Evolutionary conservation across 37 sponge, comb jelly and placozoan species (phyloP).

Genomic region (Crambe crambe): DNA sequence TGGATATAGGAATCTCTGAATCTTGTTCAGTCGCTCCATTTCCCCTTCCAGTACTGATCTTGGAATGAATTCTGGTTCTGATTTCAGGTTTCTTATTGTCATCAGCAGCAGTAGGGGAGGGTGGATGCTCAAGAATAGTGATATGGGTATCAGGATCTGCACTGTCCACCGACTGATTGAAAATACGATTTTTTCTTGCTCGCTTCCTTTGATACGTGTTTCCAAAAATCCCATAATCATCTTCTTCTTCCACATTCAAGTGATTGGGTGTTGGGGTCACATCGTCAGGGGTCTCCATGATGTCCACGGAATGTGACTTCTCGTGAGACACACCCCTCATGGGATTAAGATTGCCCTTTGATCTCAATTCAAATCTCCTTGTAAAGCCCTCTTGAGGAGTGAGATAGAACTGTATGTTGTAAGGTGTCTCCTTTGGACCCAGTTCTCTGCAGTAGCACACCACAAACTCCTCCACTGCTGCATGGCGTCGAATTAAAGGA

Average conservation of each 20-base stretch:
- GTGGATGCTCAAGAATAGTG: background rate
- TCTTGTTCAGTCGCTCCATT: background rate
- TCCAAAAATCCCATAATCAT: slow-evolving; percentile 6
- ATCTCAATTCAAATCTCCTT: slow-evolving; percentile 59
- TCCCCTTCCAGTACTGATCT: background rate
- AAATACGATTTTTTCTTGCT: slow-evolving; percentile 25
- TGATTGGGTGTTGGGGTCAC: background rate
- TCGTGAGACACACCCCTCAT: background rate
- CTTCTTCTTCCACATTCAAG: background rate
- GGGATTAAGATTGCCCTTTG: background rate
- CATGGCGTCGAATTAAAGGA: background rate
- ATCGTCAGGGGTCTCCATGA: background rate
- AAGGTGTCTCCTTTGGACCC: slow-evolving; percentile 29
- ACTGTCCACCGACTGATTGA: background rate
- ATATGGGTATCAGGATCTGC: background rate
- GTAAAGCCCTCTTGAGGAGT: slow-evolving; percentile 38
- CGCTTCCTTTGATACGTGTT: slow-evolving; percentile 8
- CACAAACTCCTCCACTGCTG: slow-evolving; percentile 48
- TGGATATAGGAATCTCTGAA: slow-evolving; percentile 16
- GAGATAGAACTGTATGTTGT: slow-evolving; percentile 46
- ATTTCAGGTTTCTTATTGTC: background rate
- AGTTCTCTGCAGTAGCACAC: slow-evolving; percentile 50
- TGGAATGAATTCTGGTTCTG: background rate
- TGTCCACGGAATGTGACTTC: background rate
- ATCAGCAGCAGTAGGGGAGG: background rate